Evolutionary conservation across 2,888 invertebrate species (phyloP).

Genomic region (Anarsia innoxiella): DNA sequence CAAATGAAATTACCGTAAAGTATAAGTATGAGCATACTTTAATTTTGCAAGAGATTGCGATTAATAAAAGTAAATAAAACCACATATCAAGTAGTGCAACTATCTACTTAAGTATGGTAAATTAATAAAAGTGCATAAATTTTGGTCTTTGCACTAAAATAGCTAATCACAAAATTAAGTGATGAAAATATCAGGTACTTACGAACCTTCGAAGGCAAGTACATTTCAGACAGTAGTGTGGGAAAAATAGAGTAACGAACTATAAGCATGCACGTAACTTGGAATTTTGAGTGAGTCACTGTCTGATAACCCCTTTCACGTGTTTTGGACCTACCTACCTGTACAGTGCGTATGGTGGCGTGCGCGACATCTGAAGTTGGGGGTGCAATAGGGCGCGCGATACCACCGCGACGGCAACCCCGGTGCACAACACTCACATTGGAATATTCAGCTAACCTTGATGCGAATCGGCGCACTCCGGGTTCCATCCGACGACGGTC

Average conservation of each 20-base stretch:
- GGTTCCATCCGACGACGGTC: conserved; percentile 72
- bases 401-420: conserved; percentile 33
- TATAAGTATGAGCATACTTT: no score
- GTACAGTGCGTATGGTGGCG: conserved; percentile 39
- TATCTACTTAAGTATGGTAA: no score
- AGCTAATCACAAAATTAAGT: no score
- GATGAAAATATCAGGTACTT: no score
- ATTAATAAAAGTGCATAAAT: no score
- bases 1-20: no score
- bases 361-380: conserved; percentile 53
- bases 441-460: conserved; percentile 73
- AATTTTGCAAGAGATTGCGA: no score
- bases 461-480: conserved; percentile 74
- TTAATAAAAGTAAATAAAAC: no score
- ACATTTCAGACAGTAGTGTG: conserved; percentile 4
- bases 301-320: conserved; percentile 41
- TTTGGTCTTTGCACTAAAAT: no score
- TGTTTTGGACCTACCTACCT: conserved; percentile 56
- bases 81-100: no score
- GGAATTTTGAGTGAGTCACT: conserved; percentile 51
- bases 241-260: conserved; percentile 4
- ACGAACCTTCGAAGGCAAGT: no score
- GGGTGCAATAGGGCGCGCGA: conserved; percentile 51
- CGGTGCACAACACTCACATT: conserved; percentile 70
- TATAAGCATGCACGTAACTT: conserved; percentile 17